These are phyloP conservation scores for Panurus biarmicus DNA, from an alignment of 2,113 vertebrate species.

Conservation along the genomic window DNA sequence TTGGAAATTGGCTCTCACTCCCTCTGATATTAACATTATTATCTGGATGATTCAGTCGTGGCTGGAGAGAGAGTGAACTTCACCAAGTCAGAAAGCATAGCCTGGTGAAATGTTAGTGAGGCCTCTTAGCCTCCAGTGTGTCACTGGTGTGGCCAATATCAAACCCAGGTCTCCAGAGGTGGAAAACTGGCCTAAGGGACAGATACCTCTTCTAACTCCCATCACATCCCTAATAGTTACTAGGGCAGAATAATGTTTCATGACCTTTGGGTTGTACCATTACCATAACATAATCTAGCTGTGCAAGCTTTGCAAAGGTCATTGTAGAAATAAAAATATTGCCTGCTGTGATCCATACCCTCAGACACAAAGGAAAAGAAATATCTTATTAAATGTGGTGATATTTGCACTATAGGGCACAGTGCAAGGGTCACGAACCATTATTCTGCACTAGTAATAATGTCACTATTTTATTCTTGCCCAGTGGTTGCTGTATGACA, in stretches of 20 bases:
- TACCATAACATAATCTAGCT: neutral
- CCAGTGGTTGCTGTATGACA: constrained; percentile 26
- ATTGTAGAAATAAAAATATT: constrained; percentile 31
- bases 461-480: constrained; percentile 31
- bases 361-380: constrained; percentile 20
- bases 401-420: constrained; percentile 58
- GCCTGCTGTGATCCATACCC: constrained; percentile 25
- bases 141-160: neutral
- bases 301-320: constrained; percentile 39
- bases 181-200: constrained; percentile 9
- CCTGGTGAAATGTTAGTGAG: neutral
- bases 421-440: constrained; percentile 39
- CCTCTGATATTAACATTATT: neutral
- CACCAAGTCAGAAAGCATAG: neutral
- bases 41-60: neutral
- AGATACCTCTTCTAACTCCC: neutral
- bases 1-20: neutral
- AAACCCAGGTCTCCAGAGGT: neutral
- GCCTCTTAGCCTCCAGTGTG: neutral
- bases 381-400: constrained; percentile 36
- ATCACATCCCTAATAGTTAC: constrained; percentile 42
- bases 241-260: constrained; percentile 64
- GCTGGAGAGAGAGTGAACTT: neutral
- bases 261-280: constrained; percentile 57
- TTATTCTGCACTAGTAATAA: constrained; percentile 53